Percentiles rank a stretch among this genome's conserved stretches.
phyloP scores from a whole-genome alignment of 2,113 vertebrate genomes.

The Propithecus coquereli region DNA sequence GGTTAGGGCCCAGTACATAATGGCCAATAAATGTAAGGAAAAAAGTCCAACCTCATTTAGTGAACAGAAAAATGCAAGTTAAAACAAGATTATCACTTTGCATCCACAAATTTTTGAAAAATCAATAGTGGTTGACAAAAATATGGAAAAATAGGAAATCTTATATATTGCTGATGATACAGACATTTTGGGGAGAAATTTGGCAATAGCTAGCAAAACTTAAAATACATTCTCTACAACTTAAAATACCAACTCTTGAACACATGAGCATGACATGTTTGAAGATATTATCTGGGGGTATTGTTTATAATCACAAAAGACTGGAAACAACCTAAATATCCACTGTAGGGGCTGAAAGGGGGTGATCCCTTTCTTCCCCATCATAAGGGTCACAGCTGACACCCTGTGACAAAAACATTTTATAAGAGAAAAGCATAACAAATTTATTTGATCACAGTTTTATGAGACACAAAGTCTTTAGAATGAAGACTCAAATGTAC shows the following conservation, averaged over 20 bases:
- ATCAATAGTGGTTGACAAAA: neutral
- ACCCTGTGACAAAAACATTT: neutral
- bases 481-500: neutral
- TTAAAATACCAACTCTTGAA: neutral
- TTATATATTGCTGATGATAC: neutral
- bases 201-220: neutral
- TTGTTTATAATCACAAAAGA: neutral
- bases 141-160: neutral
- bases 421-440: neutral
- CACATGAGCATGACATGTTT: neutral
- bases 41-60: neutral
- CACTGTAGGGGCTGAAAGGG: neutral
- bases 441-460: neutral
- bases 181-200: neutral
- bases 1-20: neutral
- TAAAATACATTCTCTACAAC: neutral
- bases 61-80: neutral
- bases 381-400: neutral
- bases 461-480: neutral
- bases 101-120: neutral
- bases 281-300: neutral
- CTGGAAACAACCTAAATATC: neutral
- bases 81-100: neutral
- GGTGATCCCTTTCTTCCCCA: neutral
- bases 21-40: neutral